Evolutionary conservation across 2,797 vertebrate genomes (phyloP).

Genomic region (Oophaga sylvatica): DNA sequence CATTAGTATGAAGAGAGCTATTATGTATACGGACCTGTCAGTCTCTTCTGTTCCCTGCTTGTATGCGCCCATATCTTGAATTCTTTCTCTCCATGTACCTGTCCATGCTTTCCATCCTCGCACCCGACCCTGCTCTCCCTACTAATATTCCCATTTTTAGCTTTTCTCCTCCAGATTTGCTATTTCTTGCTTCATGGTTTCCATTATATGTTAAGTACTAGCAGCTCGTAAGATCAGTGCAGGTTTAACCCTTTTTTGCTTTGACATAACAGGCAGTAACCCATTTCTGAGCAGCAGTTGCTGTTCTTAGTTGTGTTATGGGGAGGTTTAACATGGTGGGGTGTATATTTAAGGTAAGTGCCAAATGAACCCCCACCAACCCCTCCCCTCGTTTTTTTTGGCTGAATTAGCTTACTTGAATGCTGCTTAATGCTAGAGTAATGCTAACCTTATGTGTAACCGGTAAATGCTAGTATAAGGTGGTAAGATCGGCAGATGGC

Average conservation of each 20-base stretch:
- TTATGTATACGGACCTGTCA: neutral
- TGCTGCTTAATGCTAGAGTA: slow-evolving; percentile 11
- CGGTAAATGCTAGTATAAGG: neutral
- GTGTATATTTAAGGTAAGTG: slow-evolving; percentile 55
- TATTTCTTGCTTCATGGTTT: neutral
- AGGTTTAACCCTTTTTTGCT: slow-evolving; percentile 33
- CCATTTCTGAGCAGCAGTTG: slow-evolving; percentile 35
- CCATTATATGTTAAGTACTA: neutral
- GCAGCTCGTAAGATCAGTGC: neutral
- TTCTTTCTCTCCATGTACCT: neutral
- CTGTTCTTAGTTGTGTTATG: slow-evolving; percentile 39
- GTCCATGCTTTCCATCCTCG: neutral
- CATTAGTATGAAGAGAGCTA: too few species aligned
- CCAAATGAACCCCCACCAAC: slow-evolving; percentile 29
- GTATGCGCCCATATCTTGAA: neutral
- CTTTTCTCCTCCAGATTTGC: neutral
- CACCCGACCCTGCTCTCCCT: neutral
- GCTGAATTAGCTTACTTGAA: slow-evolving; percentile 6
- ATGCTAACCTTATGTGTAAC: neutral
- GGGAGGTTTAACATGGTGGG: slow-evolving; percentile 48
- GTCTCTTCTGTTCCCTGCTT: neutral
- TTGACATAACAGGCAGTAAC: slow-evolving; percentile 18
- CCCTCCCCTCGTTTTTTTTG: neutral
- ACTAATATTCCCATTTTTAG: neutral
- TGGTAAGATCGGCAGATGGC: neutral